These are phyloP conservation scores for Macrobrachium nipponense DNA, from an alignment of 1,140 invertebrate species.

Conservation along the genomic window DNA sequence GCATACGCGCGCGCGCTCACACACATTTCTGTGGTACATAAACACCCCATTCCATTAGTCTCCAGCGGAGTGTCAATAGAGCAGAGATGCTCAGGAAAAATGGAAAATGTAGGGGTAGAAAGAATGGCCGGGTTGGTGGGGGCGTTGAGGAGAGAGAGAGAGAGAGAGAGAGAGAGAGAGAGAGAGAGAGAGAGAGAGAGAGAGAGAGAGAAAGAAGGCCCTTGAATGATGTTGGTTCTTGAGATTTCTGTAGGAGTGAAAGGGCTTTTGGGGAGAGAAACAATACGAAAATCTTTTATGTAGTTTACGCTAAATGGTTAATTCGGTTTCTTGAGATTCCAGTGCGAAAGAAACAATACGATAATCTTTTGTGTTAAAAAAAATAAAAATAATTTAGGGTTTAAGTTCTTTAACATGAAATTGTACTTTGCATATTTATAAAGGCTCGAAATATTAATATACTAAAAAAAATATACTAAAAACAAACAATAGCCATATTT, in stretches of 20 bases:
- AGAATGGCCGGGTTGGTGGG: not conserved
- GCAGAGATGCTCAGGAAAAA: not conserved
- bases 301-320: too few species aligned
- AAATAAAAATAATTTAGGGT: too few species aligned
- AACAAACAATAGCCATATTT: not conserved
- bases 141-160: conserved; percentile 3
- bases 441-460: not conserved
- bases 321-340: too few species aligned
- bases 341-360: too few species aligned
- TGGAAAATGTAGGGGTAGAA: not conserved
- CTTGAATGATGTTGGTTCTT: not conserved
- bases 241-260: too few species aligned
- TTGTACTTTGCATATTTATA: not conserved
- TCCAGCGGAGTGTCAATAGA: not conserved
- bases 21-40: too few species aligned
- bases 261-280: too few species aligned
- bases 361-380: too few species aligned
- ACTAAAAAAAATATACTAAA: not conserved
- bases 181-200: not conserved
- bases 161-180: not conserved
- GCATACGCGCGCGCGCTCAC: too few species aligned
- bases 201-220: not conserved
- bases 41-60: too few species aligned
- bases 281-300: too few species aligned
- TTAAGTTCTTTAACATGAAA: not conserved